phyloP scores from a whole-genome alignment of 2,113 vertebrate genomes.

The Anguilla rostrata region DNA sequence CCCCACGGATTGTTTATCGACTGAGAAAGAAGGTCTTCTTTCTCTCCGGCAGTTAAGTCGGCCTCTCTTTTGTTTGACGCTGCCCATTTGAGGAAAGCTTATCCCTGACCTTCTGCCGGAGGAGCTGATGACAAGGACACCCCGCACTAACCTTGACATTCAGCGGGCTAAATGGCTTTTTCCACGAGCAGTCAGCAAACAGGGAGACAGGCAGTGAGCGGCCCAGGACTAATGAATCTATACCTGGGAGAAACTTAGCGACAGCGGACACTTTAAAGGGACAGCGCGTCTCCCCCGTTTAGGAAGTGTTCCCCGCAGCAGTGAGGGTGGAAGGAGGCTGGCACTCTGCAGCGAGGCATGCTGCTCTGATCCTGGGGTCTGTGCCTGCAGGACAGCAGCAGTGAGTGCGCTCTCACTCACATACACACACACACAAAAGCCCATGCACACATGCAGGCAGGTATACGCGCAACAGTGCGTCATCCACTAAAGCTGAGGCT shows the following conservation, averaged over 20 bases:
- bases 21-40: slow-evolving; percentile 66
- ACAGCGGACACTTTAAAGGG: slow-evolving; percentile 74
- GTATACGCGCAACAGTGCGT: background rate
- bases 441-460: background rate
- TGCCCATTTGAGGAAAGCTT: slow-evolving; percentile 85
- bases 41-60: slow-evolving; percentile 77
- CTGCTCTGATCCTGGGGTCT: background rate
- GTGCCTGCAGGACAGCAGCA: background rate
- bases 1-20: slow-evolving; percentile 74
- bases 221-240: slow-evolving; percentile 80
- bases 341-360: background rate
- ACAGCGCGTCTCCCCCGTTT: slow-evolving; percentile 27
- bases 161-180: slow-evolving; percentile 91
- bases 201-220: slow-evolving; percentile 68
- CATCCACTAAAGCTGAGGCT: no score
- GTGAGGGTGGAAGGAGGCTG: background rate
- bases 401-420: background rate
- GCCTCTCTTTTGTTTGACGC: slow-evolving; percentile 76
- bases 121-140: slow-evolving; percentile 89
- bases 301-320: background rate
- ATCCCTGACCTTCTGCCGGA: slow-evolving; percentile 88
- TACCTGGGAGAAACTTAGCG: slow-evolving; percentile 75
- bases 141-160: slow-evolving; percentile 93
- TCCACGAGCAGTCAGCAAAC: slow-evolving; percentile 85
- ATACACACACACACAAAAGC: background rate